Conservation (phyloP, 2,888 invertebrate genomes). For the Cephus pulcher region DNA sequence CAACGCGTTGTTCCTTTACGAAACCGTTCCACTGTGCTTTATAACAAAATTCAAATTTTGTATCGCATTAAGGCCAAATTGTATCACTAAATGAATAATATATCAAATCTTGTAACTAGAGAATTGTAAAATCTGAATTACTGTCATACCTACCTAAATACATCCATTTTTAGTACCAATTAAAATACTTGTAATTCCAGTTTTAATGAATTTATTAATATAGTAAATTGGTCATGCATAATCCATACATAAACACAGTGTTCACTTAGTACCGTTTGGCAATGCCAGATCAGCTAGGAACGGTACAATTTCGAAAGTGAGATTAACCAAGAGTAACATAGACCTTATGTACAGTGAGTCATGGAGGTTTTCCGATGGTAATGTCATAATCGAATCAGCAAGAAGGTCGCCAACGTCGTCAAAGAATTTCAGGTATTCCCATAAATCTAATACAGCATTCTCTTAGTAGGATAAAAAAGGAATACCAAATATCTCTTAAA, state of each 20-base stretch:
- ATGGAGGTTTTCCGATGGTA: constrained; percentile 6
- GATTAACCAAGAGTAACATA: constrained; percentile 39
- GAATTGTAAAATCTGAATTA: neutral
- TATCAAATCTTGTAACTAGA: neutral
- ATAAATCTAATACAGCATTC: neutral
- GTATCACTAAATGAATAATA: neutral
- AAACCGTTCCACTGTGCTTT: neutral
- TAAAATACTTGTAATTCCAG: neutral
- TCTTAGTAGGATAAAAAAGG: neutral
- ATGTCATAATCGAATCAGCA: constrained; percentile 3
- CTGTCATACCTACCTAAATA: neutral
- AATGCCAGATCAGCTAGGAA: constrained; percentile 25
- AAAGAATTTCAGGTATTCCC: neutral
- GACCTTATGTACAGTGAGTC: constrained; percentile 2
- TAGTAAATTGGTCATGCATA: neutral
- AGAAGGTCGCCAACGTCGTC: neutral
- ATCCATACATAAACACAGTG: neutral
- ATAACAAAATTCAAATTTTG: neutral
- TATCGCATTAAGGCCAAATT: neutral
- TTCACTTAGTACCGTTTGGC: constrained; percentile 16
- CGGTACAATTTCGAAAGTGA: constrained; percentile 43
- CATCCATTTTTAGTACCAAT: neutral
- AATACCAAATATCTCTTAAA: neutral
- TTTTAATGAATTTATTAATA: neutral
- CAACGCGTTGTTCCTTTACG: neutral